phyloP scores from a whole-genome alignment of 23 tunicate species.

The Trididemnum miniatum region DNA sequence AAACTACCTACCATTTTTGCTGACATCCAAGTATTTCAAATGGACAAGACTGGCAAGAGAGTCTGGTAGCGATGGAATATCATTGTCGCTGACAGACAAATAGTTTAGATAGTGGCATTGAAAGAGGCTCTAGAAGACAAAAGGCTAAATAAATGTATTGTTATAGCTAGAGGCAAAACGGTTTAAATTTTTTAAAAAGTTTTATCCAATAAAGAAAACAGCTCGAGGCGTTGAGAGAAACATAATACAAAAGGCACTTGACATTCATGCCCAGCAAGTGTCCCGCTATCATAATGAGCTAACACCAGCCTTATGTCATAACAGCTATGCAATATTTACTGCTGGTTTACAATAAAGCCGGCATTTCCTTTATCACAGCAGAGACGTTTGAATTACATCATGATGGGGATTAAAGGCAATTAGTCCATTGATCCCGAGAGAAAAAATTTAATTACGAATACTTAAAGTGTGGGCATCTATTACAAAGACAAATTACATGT shows the following conservation, averaged over 20 bases:
- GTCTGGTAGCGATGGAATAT: constrained; percentile 58
- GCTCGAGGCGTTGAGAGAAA: neutral
- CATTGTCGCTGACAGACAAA: constrained; percentile 93
- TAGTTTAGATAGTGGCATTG: constrained; percentile 54
- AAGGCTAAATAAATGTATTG: neutral
- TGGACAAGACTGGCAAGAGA: constrained; percentile 71
- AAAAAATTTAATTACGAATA: neutral
- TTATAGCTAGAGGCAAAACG: neutral
- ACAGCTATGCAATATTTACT: too few relatives aligned
- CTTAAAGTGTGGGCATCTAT: too few relatives aligned
- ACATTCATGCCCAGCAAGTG: neutral
- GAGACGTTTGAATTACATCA: neutral
- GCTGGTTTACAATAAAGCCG: neutral
- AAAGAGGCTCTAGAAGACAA: constrained; percentile 55
- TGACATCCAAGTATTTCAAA: constrained; percentile 70
- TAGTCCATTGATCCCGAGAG: neutral
- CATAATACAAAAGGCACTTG: neutral
- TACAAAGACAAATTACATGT: too few relatives aligned
- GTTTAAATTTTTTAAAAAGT: neutral
- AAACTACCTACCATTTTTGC: constrained; percentile 75
- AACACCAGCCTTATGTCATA: too few relatives aligned
- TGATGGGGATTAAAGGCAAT: neutral
- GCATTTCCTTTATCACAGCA: neutral
- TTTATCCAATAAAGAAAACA: too few relatives aligned
- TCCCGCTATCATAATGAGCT: neutral